phyloP scores from a whole-genome alignment of 1,140 invertebrate species.

The Hermetia illucens region DNA sequence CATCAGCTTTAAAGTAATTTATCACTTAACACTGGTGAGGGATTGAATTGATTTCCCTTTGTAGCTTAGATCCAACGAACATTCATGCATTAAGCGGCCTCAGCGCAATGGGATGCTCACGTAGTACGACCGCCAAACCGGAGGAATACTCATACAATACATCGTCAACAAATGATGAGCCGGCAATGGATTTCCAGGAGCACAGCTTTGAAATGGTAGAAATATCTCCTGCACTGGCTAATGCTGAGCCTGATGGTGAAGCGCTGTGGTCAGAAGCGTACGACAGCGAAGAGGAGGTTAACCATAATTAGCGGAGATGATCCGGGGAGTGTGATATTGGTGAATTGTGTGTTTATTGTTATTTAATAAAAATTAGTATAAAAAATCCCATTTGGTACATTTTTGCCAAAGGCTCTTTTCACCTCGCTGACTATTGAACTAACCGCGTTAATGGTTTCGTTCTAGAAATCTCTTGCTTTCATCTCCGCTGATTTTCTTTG shows the following conservation, averaged over 20 bases:
- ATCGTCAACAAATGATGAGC: slow-evolving; percentile 13
- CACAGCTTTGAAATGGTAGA: slow-evolving; percentile 15
- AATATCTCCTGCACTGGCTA: slow-evolving; percentile 13
- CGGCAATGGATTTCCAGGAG: slow-evolving; percentile 17
- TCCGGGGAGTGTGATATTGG: too few species aligned
- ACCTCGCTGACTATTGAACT: too few species aligned
- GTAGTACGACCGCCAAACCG: slow-evolving; percentile 7
- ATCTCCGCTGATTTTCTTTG: too few species aligned
- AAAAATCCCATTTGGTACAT: too few species aligned
- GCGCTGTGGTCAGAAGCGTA: slow-evolving; percentile 19
- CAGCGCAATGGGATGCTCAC: slow-evolving; percentile 12
- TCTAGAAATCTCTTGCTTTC: too few species aligned
- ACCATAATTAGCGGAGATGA: too few species aligned
- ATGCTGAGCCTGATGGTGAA: slow-evolving; percentile 10
- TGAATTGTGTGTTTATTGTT: too few species aligned
- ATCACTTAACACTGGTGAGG: not conserved
- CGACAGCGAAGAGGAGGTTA: slow-evolving; percentile 17
- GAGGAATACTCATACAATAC: slow-evolving; percentile 1
- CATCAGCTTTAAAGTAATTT: slow-evolving; percentile 16
- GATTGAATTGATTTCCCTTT: slow-evolving; percentile 3
- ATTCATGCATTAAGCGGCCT: slow-evolving; percentile 16
- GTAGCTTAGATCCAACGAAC: slow-evolving; percentile 17
- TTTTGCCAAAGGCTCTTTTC: too few species aligned
- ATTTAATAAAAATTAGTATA: too few species aligned
- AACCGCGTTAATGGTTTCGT: too few species aligned